Evolutionary conservation across 2,113 vertebrate species (phyloP).

Genomic region (Meleagris gallopavo): DNA sequence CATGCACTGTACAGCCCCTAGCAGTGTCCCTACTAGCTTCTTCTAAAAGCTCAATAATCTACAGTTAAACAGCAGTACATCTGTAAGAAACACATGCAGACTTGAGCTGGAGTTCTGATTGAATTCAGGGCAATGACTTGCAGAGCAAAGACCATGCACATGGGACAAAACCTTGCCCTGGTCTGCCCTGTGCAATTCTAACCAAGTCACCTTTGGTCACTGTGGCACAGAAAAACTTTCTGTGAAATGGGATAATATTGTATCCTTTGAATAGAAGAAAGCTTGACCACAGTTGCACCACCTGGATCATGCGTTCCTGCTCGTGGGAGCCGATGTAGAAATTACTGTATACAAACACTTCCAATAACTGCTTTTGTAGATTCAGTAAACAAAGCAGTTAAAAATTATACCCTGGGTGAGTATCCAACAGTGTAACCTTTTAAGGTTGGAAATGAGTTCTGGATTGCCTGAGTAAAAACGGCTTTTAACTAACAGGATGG

Average conservation of each 20-base stretch:
- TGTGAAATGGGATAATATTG: background rate
- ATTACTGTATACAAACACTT: slow-evolving; percentile 44
- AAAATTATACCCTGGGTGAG: slow-evolving; percentile 56
- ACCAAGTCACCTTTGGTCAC: background rate
- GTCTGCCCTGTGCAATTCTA: background rate
- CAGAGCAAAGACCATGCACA: fast-evolving
- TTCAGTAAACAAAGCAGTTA: slow-evolving; percentile 64
- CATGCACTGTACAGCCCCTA: background rate
- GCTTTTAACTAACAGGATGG: slow-evolving; percentile 72
- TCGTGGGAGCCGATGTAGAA: slow-evolving; percentile 22
- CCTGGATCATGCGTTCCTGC: slow-evolving; percentile 9
- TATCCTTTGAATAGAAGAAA: background rate
- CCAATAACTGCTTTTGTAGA: slow-evolving; percentile 49
- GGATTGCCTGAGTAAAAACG: slow-evolving; percentile 61
- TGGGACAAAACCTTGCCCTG: background rate
- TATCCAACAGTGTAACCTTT: slow-evolving; percentile 67
- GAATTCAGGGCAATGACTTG: background rate
- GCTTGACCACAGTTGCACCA: background rate
- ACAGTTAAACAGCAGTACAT: background rate
- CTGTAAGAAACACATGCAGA: background rate
- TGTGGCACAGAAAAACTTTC: background rate
- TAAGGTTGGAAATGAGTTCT: slow-evolving; percentile 65
- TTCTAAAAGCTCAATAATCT: background rate
- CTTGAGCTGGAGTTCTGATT: background rate
- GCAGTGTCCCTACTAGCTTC: background rate